Percentiles rank a stretch among this genome's conserved stretches.
These are phyloP conservation scores for Megalonaias nervosa DNA, from an alignment of 1,140 invertebrate genomes.

Conservation along the genomic window DNA sequence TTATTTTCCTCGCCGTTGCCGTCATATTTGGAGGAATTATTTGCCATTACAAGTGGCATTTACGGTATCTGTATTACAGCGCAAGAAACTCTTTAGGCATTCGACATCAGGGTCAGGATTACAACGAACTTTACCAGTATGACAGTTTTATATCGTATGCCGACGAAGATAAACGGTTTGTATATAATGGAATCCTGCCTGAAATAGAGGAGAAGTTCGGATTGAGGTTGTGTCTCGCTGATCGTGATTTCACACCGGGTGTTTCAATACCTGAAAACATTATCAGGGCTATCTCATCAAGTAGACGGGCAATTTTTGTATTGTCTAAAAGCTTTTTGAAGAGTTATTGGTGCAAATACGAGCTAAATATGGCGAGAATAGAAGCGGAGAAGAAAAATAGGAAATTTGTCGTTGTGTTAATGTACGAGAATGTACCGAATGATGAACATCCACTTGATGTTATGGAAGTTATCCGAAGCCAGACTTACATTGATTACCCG, in stretches of 20 bases:
- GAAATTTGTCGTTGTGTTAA: conserved; percentile 28
- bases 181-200: neutral
- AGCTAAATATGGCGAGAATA: conserved; percentile 77
- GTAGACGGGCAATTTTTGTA: conserved; percentile 77
- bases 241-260: conserved; percentile 88
- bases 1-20: neutral
- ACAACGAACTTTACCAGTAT: neutral
- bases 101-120: neutral
- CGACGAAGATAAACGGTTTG: neutral
- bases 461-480: conserved; percentile 27
- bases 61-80: conserved; percentile 32
- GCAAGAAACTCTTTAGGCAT: neutral
- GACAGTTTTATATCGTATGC: conserved; percentile 24
- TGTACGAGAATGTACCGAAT: conserved; percentile 33
- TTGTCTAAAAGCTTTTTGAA: conserved; percentile 77
- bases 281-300: conserved; percentile 74
- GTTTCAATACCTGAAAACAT: conserved; percentile 79
- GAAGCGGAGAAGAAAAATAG: conserved; percentile 13
- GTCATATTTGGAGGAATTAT: conserved; percentile 15
- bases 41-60: conserved; percentile 28
- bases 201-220: conserved; percentile 12
- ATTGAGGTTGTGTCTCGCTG: conserved; percentile 91
- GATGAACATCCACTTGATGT: conserved; percentile 28
- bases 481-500: conserved; percentile 37
- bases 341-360: conserved; percentile 80